Evolutionary conservation across 2,797 vertebrate genomes (phyloP), one percentile per base, ranked within the genome.

Genomic region (Podarcis siculus): DNA sequence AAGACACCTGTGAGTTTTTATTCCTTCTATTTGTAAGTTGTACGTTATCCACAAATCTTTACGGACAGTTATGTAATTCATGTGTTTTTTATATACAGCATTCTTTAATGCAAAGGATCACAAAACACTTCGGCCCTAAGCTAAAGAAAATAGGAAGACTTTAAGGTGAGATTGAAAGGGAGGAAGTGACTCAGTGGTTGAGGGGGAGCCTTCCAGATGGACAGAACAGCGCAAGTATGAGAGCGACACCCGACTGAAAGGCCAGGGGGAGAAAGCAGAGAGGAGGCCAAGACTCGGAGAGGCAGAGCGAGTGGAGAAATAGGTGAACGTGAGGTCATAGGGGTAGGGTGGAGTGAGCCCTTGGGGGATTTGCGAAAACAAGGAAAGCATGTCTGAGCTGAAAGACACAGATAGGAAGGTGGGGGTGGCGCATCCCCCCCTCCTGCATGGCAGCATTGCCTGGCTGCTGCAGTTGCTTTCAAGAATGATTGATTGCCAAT

Each of bases 1-100:
- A 89, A 92, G 7, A 91, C 90, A 61, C 78, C 94, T 92, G 91
- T 91, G 81, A 94, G 89, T 94, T 93, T 19, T 19, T 91, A 90
- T 83, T n/a, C 76, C 66, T 49, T 87, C 45, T 80, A 42, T 92
- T 89, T 91, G 21, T 90, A 79, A 88, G 79, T 71, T 92, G 10
- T 85, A 78, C 67, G 93, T 94, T 92, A 86, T 88, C 92, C 92
- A 89, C 32, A 93, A 89, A 91, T 86, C 90, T 92, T 93, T 94
- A 91, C 23, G 39, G 69, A 78, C 89, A 58, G 75, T 89, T 95
- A 86, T 32, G 87, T 69, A 95, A 92, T 1, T 91, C 0, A 72
- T 87, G 55, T 91, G 30, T 55, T 92, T 92, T 95, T 94, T 85
- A 87, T 84, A 77, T 45, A 67, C 15, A 45, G 30, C 79, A 79